These are phyloP conservation scores for Micrasema longulum DNA, from an alignment of 1,140 invertebrate genomes.

Conservation along the genomic window DNA sequence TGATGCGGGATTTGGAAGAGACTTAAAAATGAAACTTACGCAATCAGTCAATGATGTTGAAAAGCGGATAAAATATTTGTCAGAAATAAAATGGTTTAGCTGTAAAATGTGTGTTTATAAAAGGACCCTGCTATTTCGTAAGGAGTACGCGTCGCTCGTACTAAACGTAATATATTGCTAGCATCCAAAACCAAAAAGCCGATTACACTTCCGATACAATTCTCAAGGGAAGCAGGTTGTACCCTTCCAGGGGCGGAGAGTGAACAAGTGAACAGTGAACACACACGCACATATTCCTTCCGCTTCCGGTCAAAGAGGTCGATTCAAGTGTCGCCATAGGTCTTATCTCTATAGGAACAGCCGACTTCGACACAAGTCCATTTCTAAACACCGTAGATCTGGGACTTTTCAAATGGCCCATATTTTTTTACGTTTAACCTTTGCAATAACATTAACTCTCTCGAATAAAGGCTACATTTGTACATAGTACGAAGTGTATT, in stretches of 20 bases:
- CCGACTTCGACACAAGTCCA: constrained; percentile 7
- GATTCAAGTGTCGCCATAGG: constrained; percentile 32
- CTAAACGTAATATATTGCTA: too few relatives aligned
- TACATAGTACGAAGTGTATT: too few relatives aligned
- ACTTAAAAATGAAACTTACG: too few relatives aligned
- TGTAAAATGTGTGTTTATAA: too few relatives aligned
- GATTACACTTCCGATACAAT: background rate
- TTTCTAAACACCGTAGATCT: constrained; percentile 13
- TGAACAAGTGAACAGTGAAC: background rate
- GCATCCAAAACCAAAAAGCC: too few relatives aligned
- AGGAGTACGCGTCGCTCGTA: too few relatives aligned
- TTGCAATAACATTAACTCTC: background rate
- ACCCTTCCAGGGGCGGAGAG: background rate
- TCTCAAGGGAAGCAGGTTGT: background rate
- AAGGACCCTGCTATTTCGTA: too few relatives aligned
- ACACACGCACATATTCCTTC: constrained; percentile 18
- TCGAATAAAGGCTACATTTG: too few relatives aligned
- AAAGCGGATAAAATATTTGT: too few relatives aligned
- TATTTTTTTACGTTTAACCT: constrained; percentile 9
- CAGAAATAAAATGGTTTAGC: too few relatives aligned
- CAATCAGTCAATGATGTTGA: too few relatives aligned
- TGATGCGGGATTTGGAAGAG: too few relatives aligned
- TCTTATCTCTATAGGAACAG: constrained; percentile 23
- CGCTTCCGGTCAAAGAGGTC: constrained; percentile 32
- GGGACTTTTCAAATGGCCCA: constrained; percentile 17